Base-by-base conservation (phyloP, 2,888 invertebrate species). In the Hyalella azteca region DNA sequence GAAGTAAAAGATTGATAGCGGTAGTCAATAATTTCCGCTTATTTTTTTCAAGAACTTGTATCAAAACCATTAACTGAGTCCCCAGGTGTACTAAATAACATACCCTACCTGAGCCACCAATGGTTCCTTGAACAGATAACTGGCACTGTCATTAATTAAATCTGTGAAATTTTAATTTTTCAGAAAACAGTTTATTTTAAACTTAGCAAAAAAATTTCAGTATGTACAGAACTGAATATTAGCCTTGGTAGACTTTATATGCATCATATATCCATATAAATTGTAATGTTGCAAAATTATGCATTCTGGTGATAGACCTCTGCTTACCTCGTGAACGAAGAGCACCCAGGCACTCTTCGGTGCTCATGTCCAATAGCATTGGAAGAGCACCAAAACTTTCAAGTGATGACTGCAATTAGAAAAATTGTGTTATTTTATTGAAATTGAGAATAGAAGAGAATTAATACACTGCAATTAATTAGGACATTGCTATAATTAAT, bases 331-430 rank as follows among this genome's bases (percentile, higher is more conserved):
- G 91, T 90, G 93, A 93, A 87, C 96, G 91, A 87, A 96, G 92
- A 90, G 93, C 92, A 87, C 94, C 92, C 89, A 93, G 93, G 89
- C 95, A 95, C 89, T 96, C 95, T 89, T 95, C 95, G 88, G 92
- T 92, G 86, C 93, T 93, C 92, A 95, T 92, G 90, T 95, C 94
- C 86, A 93, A 90, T 85, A 93, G 90, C 89, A 91, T 89, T 85
- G 94, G 94, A 93, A 91, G 91, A 22, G 78, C 39, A 36, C 19
- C 66, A 36, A 36, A 36, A 4, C 19, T 36, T 9, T 36, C 66
- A 36, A 19, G 60, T 15, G 36, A 36, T 29, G 36, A 66, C 66
- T 66, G 66, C 36, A 66, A 66, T n/a, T 13, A 66, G 19, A 59
- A 11, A 59, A 54, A n/a, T n/a, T n/a, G 22, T 54, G n/a, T 54